Percentiles rank a stretch among this genome's conserved stretches.
phyloP scores from a whole-genome alignment of 2,797 vertebrate genomes.

The Dipus sagitta region DNA sequence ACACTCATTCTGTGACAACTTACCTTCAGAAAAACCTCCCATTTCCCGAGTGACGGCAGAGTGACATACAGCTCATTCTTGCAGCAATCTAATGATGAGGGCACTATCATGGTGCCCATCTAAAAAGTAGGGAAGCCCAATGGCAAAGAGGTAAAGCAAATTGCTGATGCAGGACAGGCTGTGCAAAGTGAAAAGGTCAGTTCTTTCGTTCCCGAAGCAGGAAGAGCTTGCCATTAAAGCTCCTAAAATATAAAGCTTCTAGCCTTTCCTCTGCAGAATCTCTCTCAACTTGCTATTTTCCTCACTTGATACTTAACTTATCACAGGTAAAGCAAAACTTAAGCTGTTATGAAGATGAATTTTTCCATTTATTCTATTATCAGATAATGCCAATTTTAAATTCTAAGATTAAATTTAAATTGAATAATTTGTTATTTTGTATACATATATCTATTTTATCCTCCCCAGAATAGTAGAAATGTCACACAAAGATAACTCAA shows the following conservation, averaged over 20 bases:
- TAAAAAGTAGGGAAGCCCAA: neutral
- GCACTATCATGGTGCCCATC: neutral
- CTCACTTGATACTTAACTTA: slow-evolving; percentile 38
- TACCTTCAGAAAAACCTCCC: neutral
- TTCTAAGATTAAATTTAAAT: neutral
- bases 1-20: neutral
- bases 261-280: neutral
- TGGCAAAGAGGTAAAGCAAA: neutral
- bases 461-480: neutral
- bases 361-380: too few species aligned
- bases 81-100: neutral
- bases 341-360: too few species aligned
- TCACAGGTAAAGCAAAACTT: neutral
- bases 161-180: neutral
- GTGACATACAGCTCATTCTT: neutral
- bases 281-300: neutral
- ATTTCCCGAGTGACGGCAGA: neutral
- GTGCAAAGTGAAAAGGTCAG: slow-evolving; percentile 30
- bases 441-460: neutral
- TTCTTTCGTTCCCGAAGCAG: neutral
- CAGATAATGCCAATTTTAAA: too few species aligned
- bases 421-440: neutral
- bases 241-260: slow-evolving; percentile 7
- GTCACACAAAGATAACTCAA: neutral
- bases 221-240: neutral